Evolutionary conservation across 2,888 invertebrate genomes (phyloP), one percentile per base, ranked within the genome.

Genomic region (Empis livida): DNA sequence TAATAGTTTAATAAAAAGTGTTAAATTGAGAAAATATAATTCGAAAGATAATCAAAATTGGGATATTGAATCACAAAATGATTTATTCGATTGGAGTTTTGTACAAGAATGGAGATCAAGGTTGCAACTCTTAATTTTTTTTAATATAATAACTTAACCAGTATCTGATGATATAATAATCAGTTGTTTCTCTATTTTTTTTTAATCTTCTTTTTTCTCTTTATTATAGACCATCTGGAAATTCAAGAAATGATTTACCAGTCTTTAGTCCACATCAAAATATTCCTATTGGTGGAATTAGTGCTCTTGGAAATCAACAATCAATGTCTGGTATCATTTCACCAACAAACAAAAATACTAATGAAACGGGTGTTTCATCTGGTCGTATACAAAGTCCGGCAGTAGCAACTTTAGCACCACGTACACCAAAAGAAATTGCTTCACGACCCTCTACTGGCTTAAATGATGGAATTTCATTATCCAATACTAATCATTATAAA

Each of bases 91-190:
- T 62, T 82, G 82, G 82, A 82, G 82, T 61, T 82, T 81, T 62
- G 82, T 82, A 43, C 82, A 82, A 64, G 78, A 78, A 60, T 82
- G 82, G 82, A 73, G 82, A 60, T 75, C 78, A 68, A 75, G 80
- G 80, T 80, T 20, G 10, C 41, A 43, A 32, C 42, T n/a, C n/a
- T n/a, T n/a, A n/a, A 20, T 5, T 20, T 20, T 20, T 20, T 5
- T 20, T n/a, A n/a, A n/a, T n/a, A n/a, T n/a, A n/a, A n/a, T n/a
- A n/a, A n/a, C n/a, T n/a, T n/a, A n/a, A n/a, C n/a, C n/a, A n/a
- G n/a, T n/a, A n/a, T n/a, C n/a, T n/a, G n/a, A n/a, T n/a, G n/a
- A n/a, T n/a, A n/a, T n/a, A n/a, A n/a, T n/a, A n/a, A n/a, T n/a
- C n/a, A n/a, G n/a, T n/a, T n/a, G n/a, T n/a, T n/a, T n/a, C n/a